Conservation (phyloP, 1,140 invertebrate species). For the Paramacrobiotus metropolitanus region DNA sequence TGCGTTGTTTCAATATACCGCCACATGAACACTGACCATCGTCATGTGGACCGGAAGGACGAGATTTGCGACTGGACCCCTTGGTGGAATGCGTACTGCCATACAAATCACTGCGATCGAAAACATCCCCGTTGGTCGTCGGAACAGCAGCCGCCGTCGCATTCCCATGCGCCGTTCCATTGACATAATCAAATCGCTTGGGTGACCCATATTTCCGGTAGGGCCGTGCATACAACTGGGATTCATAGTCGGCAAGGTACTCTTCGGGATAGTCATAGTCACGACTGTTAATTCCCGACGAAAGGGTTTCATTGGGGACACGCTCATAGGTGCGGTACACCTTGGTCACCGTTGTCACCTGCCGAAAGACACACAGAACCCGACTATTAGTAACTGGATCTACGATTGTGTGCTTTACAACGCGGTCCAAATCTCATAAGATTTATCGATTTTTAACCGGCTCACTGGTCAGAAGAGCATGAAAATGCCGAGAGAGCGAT, state of each 20-base stretch:
- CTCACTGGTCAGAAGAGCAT: no score
- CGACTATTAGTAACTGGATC: no score
- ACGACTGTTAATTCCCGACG: background rate
- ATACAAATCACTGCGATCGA: background rate
- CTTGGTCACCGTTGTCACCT: constrained; percentile 4
- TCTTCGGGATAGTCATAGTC: constrained; percentile 4
- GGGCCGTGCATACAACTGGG: background rate
- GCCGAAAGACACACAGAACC: background rate
- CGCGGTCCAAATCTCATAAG: no score
- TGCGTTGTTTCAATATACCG: no score
- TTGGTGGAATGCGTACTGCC: background rate
- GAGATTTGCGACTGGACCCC: no score
- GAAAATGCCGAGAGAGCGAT: no score
- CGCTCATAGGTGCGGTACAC: constrained; percentile 3
- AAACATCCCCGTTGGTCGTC: background rate
- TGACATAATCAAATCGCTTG: constrained; percentile 4
- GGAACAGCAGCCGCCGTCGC: background rate
- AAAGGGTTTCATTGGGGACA: background rate
- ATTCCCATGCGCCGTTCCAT: background rate
- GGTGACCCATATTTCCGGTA: constrained; percentile 6
- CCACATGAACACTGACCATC: no score
- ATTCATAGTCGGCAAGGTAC: background rate
- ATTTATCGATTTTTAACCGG: no score
- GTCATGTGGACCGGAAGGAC: no score
- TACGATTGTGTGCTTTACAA: no score